Conservation (phyloP, 2,888 invertebrate genomes). For the Drosophila siamana region DNA sequence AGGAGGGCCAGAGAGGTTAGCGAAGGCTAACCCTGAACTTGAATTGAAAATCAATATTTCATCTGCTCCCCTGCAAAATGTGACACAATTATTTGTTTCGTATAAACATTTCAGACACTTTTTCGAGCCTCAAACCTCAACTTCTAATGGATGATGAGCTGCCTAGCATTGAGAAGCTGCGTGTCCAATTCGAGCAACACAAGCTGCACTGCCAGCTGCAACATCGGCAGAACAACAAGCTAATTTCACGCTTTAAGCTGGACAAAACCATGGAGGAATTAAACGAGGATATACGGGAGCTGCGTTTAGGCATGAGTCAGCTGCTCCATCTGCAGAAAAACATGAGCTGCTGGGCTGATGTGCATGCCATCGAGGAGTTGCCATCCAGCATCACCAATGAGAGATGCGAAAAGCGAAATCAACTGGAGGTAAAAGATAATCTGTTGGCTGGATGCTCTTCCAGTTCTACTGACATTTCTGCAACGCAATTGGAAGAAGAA, state of each 20-base stretch:
- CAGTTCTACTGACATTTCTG: background rate
- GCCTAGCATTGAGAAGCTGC: constrained; percentile 45
- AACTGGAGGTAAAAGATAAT: background rate
- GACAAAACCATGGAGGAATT: constrained; percentile 23
- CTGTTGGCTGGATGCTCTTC: background rate
- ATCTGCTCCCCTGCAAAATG: constrained; percentile 17
- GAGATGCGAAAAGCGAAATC: background rate
- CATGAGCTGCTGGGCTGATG: constrained; percentile 16
- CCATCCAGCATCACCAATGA: background rate
- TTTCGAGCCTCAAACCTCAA: too few species aligned
- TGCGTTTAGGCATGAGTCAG: constrained; percentile 19
- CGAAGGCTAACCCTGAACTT: constrained; percentile 68
- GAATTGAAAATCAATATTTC: constrained; percentile 70
- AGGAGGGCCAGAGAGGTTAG: background rate
- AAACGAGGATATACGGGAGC: constrained; percentile 6
- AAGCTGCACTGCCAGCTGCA: constrained; percentile 7
- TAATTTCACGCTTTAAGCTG: constrained; percentile 3
- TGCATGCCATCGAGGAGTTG: constrained; percentile 43
- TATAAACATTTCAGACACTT: background rate
- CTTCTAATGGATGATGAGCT: constrained; percentile 1
- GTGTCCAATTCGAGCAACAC: constrained; percentile 33
- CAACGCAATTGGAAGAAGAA: background rate
- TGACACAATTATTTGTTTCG: constrained; percentile 16
- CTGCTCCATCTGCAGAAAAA: constrained; percentile 14
- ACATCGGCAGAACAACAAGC: background rate